phyloP scores from a whole-genome alignment of 1,140 invertebrate species.

The Caenorhabditis brenneri region DNA sequence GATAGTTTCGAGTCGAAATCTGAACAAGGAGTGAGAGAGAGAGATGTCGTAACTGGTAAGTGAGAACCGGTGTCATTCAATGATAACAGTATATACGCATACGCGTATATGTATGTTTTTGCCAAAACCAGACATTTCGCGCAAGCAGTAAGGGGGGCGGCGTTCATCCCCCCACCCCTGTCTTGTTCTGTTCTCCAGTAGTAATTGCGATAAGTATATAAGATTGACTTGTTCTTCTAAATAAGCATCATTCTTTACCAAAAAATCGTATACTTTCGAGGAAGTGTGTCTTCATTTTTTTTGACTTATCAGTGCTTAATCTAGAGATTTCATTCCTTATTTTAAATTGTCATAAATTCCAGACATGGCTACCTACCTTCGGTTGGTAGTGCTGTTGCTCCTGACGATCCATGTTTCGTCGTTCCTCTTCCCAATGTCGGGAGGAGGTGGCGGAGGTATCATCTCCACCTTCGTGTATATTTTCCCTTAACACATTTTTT shows the following conservation, averaged over 20 bases:
- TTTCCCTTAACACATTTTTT: not conserved
- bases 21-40: not conserved
- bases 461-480: not conserved
- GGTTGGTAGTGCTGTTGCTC: slow-evolving; percentile 29
- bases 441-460: slow-evolving; percentile 44
- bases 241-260: slow-evolving; percentile 5
- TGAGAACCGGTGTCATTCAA: slow-evolving; percentile 31
- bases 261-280: not conserved
- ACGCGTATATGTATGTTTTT: slow-evolving; percentile 25
- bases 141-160: not conserved
- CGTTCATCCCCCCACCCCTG: not conserved
- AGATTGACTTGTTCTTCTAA: slow-evolving; percentile 38
- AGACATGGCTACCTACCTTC: slow-evolving; percentile 43
- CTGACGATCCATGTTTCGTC: slow-evolving; percentile 25
- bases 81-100: not conserved
- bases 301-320: not conserved
- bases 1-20: not conserved
- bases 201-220: slow-evolving; percentile 41
- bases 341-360: no score
- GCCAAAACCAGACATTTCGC: slow-evolving; percentile 36
- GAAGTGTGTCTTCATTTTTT: not conserved
- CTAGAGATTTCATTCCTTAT: not conserved
- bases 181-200: not conserved
- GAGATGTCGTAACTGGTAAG: slow-evolving; percentile 37
- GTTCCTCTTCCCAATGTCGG: slow-evolving; percentile 27